Evolutionary conservation across 2,888 invertebrate genomes (phyloP).

Genomic region (Gari tellinella): DNA sequence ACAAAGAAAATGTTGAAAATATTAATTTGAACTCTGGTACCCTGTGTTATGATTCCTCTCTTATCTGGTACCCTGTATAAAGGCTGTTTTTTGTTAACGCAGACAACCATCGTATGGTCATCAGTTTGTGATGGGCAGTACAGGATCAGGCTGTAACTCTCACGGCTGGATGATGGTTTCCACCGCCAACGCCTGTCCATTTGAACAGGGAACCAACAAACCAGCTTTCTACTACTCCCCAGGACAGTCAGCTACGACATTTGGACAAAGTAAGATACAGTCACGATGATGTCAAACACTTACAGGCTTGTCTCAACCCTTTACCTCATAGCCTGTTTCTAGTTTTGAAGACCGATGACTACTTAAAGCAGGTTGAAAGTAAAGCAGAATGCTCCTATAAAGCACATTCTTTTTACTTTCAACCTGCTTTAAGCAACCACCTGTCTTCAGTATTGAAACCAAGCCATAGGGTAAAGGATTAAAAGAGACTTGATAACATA

Average conservation of each 20-base stretch:
- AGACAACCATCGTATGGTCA: conserved; percentile 67
- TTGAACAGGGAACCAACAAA: conserved; percentile 60
- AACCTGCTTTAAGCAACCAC: no score
- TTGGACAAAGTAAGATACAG: conserved; percentile 51
- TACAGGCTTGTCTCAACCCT: not conserved
- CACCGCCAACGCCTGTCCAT: conserved; percentile 64
- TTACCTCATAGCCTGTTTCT: no score
- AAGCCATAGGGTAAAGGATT: not conserved
- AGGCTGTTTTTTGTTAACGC: conserved; percentile 7
- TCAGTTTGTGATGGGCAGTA: conserved; percentile 66
- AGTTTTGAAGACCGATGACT: no score
- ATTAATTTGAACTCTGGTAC: no score
- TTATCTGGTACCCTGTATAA: not conserved
- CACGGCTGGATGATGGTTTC: conserved; percentile 72
- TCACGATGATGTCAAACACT: not conserved
- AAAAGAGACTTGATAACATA: no score
- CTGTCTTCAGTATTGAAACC: no score
- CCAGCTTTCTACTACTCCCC: conserved; percentile 71
- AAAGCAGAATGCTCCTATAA: no score
- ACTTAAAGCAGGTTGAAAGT: no score
- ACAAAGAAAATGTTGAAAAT: no score
- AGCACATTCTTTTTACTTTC: no score
- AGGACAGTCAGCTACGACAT: conserved; percentile 53
- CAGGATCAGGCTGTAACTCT: conserved; percentile 59
- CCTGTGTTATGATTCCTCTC: no score